Conservation (phyloP, 2,113 vertebrate species). For the Chaetura pelagica region DNA sequence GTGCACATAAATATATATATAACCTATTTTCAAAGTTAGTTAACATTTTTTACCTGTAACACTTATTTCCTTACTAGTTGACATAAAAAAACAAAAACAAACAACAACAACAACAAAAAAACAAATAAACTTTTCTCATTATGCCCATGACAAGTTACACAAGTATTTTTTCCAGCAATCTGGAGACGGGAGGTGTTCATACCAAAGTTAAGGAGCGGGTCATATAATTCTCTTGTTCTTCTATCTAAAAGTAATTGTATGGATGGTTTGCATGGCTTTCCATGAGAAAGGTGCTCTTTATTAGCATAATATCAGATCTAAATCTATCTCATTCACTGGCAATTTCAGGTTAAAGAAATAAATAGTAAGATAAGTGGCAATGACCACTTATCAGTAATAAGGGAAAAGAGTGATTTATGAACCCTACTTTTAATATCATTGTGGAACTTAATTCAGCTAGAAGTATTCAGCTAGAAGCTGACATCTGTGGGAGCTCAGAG, state of each 20-base stretch:
- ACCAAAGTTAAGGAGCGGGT: background rate
- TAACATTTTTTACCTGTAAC: background rate
- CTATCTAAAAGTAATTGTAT: background rate
- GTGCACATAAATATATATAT: background rate
- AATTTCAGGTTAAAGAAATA: background rate
- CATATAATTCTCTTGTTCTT: background rate
- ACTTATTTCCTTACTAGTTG: background rate
- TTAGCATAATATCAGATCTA: background rate
- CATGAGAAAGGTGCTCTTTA: background rate
- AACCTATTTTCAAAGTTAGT: background rate
- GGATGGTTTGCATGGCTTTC: background rate
- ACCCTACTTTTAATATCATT: background rate
- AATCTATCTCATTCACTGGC: background rate
- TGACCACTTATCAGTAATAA: constrained; percentile 8
- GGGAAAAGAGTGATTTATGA: constrained; percentile 20
- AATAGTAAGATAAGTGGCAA: background rate
- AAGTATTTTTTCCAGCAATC: background rate
- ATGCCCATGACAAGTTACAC: background rate
- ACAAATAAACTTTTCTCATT: background rate
- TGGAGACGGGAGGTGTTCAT: background rate
- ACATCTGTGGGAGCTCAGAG: constrained; percentile 1
- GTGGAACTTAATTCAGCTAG: constrained; percentile 26
- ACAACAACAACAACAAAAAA: background rate
- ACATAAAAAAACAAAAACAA: background rate
- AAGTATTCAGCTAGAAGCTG: constrained; percentile 48